These are phyloP conservation scores for Epinotia bilunana DNA, from an alignment of 2,888 invertebrate species.

Conservation along the genomic window DNA sequence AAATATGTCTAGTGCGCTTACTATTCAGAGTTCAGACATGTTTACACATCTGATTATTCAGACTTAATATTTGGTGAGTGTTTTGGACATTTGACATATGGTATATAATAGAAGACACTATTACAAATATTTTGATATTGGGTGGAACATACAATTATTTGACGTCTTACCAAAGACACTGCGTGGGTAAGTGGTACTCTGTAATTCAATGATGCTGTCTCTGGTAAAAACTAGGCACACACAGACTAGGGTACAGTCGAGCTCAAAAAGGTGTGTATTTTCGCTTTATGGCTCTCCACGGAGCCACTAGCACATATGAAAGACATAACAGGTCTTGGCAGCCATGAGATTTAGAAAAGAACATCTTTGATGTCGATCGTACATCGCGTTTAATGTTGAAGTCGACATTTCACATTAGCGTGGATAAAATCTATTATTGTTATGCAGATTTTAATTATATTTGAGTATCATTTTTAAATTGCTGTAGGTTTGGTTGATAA, in stretches of 20 bases:
- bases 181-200: not conserved
- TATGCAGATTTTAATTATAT: not conserved
- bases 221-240: not conserved
- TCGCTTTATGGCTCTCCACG: no score
- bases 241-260: no score
- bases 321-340: no score
- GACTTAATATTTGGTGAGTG: not conserved
- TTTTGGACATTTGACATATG: not conserved
- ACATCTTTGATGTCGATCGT: no score
- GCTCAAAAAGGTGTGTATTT: no score
- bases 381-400: no score
- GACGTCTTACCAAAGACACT: not conserved
- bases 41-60: not conserved
- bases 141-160: not conserved
- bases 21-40: not conserved
- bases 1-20: not conserved
- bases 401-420: not conserved
- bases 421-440: not conserved
- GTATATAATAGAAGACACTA: not conserved
- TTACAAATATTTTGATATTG: slow-evolving; percentile 12
- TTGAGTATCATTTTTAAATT: not conserved
- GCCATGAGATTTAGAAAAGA: no score
- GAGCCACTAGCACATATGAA: no score
- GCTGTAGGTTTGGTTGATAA: no score
- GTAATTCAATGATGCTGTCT: not conserved